These are phyloP conservation scores for Eupithecia tripunctaria DNA, from an alignment of 2,888 invertebrate species.

Conservation along the genomic window DNA sequence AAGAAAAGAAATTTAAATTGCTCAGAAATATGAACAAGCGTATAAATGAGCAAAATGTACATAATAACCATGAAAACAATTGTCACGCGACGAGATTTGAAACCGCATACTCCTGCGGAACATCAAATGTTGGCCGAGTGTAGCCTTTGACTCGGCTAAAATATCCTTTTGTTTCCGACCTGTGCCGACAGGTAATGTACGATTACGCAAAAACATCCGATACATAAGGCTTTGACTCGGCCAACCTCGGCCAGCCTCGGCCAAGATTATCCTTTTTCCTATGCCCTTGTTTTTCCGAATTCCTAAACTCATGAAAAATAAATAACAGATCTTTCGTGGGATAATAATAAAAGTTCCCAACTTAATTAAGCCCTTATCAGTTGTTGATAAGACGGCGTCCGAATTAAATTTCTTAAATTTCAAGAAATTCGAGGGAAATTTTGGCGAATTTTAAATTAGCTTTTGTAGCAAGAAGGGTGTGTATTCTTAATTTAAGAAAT, in stretches of 20 bases:
- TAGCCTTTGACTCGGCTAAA: background rate
- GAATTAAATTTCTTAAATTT: constrained; percentile 36
- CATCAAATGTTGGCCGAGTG: background rate
- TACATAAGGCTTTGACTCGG: too few species aligned
- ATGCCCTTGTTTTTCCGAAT: background rate
- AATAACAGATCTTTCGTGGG: constrained; percentile 32
- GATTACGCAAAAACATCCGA: too few species aligned
- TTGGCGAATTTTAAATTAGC: constrained; percentile 27
- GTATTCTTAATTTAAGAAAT: background rate
- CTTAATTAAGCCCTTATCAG: constrained; percentile 47
- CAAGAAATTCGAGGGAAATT: constrained; percentile 24
- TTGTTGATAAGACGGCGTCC: constrained; percentile 37
- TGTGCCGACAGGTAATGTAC: too few species aligned
- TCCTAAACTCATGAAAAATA: constrained; percentile 21
- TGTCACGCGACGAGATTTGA: background rate
- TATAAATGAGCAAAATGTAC: too few species aligned
- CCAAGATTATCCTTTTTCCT: background rate
- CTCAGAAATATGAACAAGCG: too few species aligned
- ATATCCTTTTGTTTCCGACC: too few species aligned
- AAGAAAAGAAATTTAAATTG: background rate
- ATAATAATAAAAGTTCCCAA: constrained; percentile 38
- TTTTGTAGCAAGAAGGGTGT: constrained; percentile 3
- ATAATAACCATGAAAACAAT: background rate
- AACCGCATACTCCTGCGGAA: background rate
- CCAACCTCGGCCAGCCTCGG: background rate